Evolutionary conservation across 2,888 invertebrate species (phyloP).

Genomic region (Thumatha senex): DNA sequence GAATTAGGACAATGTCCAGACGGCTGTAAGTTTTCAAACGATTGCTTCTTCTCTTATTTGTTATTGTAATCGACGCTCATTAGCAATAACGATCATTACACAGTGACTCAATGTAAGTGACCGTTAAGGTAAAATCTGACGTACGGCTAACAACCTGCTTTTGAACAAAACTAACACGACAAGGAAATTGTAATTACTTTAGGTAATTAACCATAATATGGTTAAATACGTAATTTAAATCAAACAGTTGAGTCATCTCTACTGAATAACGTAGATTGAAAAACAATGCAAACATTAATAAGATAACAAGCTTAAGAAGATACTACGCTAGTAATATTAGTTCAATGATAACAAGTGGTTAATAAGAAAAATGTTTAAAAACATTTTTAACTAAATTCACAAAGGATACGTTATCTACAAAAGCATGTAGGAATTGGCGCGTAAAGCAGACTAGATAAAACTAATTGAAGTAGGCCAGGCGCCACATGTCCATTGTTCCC

Average conservation of each 20-base stretch:
- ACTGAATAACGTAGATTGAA: not conserved
- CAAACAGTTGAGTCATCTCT: slow-evolving; percentile 19
- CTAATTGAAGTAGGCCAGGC: slow-evolving; percentile 26
- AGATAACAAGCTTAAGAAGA: not conserved
- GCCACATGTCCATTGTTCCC: slow-evolving; percentile 49
- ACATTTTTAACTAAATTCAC: slow-evolving; percentile 27
- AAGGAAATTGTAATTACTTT: too few relatives aligned
- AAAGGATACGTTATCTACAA: slow-evolving; percentile 2
- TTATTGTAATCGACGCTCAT: not conserved
- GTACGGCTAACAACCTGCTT: slow-evolving; percentile 33
- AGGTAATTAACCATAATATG: too few relatives aligned
- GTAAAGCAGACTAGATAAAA: slow-evolving; percentile 31
- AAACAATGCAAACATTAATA: not conserved
- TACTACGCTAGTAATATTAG: not conserved
- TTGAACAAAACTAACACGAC: too few relatives aligned
- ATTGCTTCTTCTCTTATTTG: not conserved
- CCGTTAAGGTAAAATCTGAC: slow-evolving; percentile 40
- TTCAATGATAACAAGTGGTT: not conserved
- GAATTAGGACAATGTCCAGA: too few relatives aligned
- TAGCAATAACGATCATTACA: slow-evolving; percentile 6
- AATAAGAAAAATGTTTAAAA: slow-evolving; percentile 19
- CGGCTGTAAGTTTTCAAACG: too few relatives aligned
- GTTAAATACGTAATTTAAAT: slow-evolving; percentile 38
- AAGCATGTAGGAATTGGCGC: slow-evolving; percentile 13
- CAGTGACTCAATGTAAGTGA: slow-evolving; percentile 36